Evolutionary conservation across 2,888 invertebrate species (phyloP).

Genomic region (Leptinotarsa peninsularis): DNA sequence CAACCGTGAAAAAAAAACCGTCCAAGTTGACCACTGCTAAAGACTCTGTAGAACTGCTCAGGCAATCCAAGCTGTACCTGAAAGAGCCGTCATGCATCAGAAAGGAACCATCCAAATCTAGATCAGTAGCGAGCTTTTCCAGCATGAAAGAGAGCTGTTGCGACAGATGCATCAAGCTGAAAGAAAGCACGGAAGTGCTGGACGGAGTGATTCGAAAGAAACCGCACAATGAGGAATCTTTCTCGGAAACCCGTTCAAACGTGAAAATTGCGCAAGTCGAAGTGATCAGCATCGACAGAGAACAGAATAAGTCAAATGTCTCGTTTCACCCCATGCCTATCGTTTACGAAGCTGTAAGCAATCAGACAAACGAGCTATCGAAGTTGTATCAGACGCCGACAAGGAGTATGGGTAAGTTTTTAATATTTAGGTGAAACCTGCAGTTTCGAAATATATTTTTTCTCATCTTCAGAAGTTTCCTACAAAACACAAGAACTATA

Average conservation of each 20-base stretch:
- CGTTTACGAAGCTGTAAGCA: slow-evolving; percentile 27
- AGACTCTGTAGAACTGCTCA: slow-evolving; percentile 50
- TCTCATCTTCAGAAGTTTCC: no score
- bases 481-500: no score
- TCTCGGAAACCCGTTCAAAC: slow-evolving; percentile 14
- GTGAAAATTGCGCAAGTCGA: slow-evolving; percentile 54
- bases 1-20: slow-evolving; percentile 33
- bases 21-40: slow-evolving; percentile 46
- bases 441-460: no score
- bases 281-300: slow-evolving; percentile 46
- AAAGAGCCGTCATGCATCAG: slow-evolving; percentile 6
- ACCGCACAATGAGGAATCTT: not conserved
- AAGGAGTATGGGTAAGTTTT: not conserved
- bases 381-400: slow-evolving; percentile 14
- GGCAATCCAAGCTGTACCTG: slow-evolving; percentile 42
- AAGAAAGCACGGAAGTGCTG: slow-evolving; percentile 34
- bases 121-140: not conserved
- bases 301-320: slow-evolving; percentile 28
- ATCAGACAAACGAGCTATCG: slow-evolving; percentile 18
- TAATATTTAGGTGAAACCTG: no score
- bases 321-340: slow-evolving; percentile 32
- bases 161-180: slow-evolving; percentile 23
- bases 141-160: slow-evolving; percentile 16
- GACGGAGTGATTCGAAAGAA: slow-evolving; percentile 22
- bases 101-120: not conserved